Evolutionary conservation across 2,797 vertebrate species (phyloP), one percentile per base, ranked within the genome.

Genomic region (Centroberyx gerrardi): DNA sequence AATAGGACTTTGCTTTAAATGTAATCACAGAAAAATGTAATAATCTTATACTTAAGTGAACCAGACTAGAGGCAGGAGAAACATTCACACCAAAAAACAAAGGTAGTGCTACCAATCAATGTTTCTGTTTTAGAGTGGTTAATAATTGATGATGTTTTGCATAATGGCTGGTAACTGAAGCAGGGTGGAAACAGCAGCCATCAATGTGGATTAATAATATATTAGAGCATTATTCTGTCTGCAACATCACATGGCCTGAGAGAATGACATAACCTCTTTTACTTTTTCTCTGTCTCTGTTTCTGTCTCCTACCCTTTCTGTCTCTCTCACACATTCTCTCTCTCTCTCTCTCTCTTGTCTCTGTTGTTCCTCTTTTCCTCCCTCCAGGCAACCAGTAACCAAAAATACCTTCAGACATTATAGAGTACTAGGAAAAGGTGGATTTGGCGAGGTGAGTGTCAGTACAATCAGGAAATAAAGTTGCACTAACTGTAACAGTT

Each of bases 361-460:
- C 38, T 74, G 14, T 69, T 52, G 9, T 33, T 81, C 42, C 36
- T 78, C 53, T 78, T 63, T 83, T 67, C 53, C 79, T 90, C 82
- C 81, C 65, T 86, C 71, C 89, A 98, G 97, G 93, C 96, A 96
- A 90, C 97, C 97, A 67, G 96, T 98, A 91, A 98, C 97, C 86
- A 97, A 97, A 96, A 96, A 96, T 91, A 98, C 96, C 1, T 98
- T 98, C 88, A 95, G 97, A 93, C 94, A 97, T 95, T 98, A 97
- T 90, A 95, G 97, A 96, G 96, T 98, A 84, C 94, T 98, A 68
- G 97, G 97, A 90, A 98, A 97, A 96, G 97, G 97, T 85, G 97
- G 97, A 92, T 98, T 98, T 95, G 97, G 97, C 86, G 97, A 97
- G 96, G 97, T 97, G 82, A 96, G 96, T 95, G 85, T 80, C 58